Conservation (phyloP, 2,113 vertebrate genomes). For the Gymnocephalus cernua region DNA sequence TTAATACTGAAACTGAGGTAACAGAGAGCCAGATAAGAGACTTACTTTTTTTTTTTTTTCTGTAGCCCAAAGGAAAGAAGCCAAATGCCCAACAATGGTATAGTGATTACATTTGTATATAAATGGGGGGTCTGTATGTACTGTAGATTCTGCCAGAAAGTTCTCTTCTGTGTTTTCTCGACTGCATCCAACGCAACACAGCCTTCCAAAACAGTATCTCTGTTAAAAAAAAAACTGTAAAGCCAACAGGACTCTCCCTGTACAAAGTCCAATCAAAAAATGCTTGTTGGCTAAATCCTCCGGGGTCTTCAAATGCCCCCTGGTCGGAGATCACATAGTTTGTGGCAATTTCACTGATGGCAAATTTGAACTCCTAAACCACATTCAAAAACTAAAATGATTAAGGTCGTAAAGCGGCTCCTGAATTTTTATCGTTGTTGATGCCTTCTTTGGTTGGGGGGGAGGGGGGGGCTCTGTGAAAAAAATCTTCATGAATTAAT, state of each 20-base stretch:
- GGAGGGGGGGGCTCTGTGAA: neutral
- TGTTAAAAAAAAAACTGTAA: neutral
- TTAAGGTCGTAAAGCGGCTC: neutral
- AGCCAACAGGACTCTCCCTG: slow-evolving; percentile 1
- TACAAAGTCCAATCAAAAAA: neutral
- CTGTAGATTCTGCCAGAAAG: slow-evolving; percentile 21
- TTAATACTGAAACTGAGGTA: slow-evolving; percentile 66
- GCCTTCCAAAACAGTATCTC: neutral
- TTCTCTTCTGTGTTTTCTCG: slow-evolving; percentile 7
- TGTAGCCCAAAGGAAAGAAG: slow-evolving; percentile 31
- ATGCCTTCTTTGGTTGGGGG: neutral
- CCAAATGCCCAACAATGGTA: slow-evolving; percentile 32
- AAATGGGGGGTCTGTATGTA: slow-evolving; percentile 20
- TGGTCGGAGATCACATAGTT: neutral
- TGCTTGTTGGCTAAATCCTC: slow-evolving; percentile 27
- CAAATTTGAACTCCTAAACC: slow-evolving; percentile 2
- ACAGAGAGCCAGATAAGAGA: slow-evolving; percentile 55
- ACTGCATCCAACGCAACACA: neutral
- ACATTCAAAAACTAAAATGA: neutral
- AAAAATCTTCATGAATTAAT: neutral
- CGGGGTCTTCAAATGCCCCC: neutral
- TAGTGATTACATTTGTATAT: slow-evolving; percentile 51
- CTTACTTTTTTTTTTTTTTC: slow-evolving; percentile 60
- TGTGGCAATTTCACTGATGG: slow-evolving; percentile 9
- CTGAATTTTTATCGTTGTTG: neutral